Evolutionary conservation across 2,888 invertebrate genomes (phyloP), one percentile per base, ranked within the genome.

Genomic region (Pedicia rivosa): DNA sequence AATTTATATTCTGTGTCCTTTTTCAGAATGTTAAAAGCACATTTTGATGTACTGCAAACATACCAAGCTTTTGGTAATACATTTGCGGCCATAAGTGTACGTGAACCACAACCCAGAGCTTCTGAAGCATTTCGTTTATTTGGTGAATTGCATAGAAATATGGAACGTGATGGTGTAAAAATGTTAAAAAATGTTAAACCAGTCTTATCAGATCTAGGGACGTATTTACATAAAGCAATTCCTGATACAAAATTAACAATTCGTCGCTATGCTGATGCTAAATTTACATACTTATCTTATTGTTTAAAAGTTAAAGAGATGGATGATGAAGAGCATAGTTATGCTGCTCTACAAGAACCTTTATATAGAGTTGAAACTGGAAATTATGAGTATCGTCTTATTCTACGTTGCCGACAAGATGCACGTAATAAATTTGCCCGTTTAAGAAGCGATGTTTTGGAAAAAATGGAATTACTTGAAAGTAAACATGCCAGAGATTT

Each of bases 301-400:
- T 99, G 98, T 53, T 66, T 99, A 39, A 99, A 98, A 65, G 92
- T 98, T 0, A 99, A 99, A 57, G 98, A 99, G 62, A 86, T 99
- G 87, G 98, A 99, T 49, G 98, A 99, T 53, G 98, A 99, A 54
- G 95, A 97, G 51, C 90, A 91, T 46, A 87, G 86, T 31, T 95
- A 86, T 53, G 82, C 81, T 5, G 78, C 86, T 0, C 54, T 97
- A 10, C 92, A 95, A 53, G 98, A 99, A 55, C 94, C 95, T 0
- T 63, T 98, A 25, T 98, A 98, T 56, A 71, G 98, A 28, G 91
- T 99, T 1, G 98, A 98, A 62, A 97, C 97, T 0, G 98, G 98
- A 30, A 99, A 99, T 59, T 99, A 98, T 62, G 98, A 99, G 59
- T 99, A 99, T 59, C 77, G 95, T 67, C 63, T 98, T 38, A 82